Conservation (phyloP, 2,888 invertebrate genomes). For the Pheosia gnoma region DNA sequence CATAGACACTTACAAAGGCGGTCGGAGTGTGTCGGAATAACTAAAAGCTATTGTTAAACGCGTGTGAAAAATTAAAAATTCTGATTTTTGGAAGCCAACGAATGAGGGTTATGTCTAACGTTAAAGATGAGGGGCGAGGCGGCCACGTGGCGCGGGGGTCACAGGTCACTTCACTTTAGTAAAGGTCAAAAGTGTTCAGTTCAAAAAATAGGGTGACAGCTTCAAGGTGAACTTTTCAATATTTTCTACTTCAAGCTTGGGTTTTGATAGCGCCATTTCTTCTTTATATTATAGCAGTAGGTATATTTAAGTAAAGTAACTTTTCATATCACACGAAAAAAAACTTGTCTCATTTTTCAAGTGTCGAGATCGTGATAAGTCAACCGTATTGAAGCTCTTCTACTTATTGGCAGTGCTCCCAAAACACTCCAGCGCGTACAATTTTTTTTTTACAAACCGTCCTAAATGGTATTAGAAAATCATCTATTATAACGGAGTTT, state of each 20-base stretch:
- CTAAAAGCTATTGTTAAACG: slow-evolving; percentile 27
- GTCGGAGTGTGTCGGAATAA: slow-evolving; percentile 46
- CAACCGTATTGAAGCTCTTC: slow-evolving; percentile 2
- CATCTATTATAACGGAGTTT: slow-evolving; percentile 55
- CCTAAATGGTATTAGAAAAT: slow-evolving; percentile 43
- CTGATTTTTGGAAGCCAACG: slow-evolving; percentile 51
- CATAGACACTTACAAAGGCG: slow-evolving; percentile 2
- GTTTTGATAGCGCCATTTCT: slow-evolving; percentile 29
- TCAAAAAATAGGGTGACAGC: slow-evolving; percentile 49
- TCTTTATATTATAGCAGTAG: slow-evolving; percentile 3
- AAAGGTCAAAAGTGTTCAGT: slow-evolving; percentile 61
- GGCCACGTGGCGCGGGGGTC: slow-evolving; percentile 74
- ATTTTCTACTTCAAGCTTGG: not conserved
- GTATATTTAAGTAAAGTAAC: too few relatives aligned
- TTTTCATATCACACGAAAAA: not conserved
- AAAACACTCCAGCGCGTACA: slow-evolving; percentile 14
- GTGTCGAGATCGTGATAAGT: not conserved
- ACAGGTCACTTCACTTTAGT: slow-evolving; percentile 59
- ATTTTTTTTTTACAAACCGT: slow-evolving; percentile 16
- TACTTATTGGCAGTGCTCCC: slow-evolving; percentile 2
- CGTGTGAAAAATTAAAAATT: slow-evolving; percentile 60
- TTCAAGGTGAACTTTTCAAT: slow-evolving; percentile 28
- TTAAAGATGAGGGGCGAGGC: slow-evolving; percentile 39
- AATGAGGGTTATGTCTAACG: slow-evolving; percentile 54
- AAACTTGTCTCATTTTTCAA: not conserved